Evolutionary conservation across 1,140 invertebrate genomes (phyloP), one percentile per base, ranked within the genome.

Genomic region (Ooceraea biroi): DNA sequence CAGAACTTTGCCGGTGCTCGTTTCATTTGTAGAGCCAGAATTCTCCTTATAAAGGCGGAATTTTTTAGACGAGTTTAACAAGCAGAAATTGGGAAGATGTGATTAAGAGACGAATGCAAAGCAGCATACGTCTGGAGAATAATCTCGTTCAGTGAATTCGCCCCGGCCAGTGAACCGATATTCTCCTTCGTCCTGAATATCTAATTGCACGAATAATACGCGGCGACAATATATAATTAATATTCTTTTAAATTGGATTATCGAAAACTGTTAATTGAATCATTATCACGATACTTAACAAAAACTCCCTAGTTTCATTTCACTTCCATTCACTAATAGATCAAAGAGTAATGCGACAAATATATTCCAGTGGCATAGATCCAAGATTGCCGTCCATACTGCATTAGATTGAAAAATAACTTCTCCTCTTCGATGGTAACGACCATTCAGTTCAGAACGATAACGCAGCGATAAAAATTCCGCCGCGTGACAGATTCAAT

Each of bases 391-490:
- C 1, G 4, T 14, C 27, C 2, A 2, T 10, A 8, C n/a, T 52
- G 44, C 12, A 77, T 77, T 66, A 77, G 60, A 65, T 36, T 65
- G 73, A 52, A 65, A 77, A 77, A 77, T 77, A 65, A 65, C 44
- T 52, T 36, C 19, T 77, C 2, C 44, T 17, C 50, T 60, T 41
- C 48, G 14, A 14, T 1, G 19, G 61, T 11, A 3, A 69, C 22
- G 50, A 71, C 27, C 74, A n/a, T 66, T 76, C 76, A 46, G 71
- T 44, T 19, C 65, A 30, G 36, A 61, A 27, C 50, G 76, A 76
- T 76, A 73, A 48, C 72, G 72, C 72, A 7, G n/a, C 58, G 44
- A 69, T 80, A 71, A 80, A 80, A 80, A 71, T 80, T 80, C 50
- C 50, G 36, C 76, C 30, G 50, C 50, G 50, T 57, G 76, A 80